These are phyloP conservation scores for Perccottus glenii DNA, from an alignment of 2,113 vertebrate species.

Conservation along the genomic window DNA sequence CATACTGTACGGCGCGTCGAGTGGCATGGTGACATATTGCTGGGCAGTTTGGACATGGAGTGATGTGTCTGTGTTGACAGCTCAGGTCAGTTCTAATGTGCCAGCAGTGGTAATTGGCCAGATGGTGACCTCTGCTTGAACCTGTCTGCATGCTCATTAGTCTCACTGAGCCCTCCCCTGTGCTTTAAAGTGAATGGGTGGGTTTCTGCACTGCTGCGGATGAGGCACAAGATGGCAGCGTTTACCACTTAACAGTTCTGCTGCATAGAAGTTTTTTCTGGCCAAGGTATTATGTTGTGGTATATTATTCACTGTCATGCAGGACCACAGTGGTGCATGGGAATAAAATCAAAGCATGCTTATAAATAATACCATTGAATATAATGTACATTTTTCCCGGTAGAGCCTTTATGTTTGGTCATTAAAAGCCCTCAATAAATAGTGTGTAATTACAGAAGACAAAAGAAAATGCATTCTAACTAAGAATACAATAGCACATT, in stretches of 20 bases:
- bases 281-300: too few relatives aligned
- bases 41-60: constrained; percentile 76
- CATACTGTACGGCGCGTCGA: constrained; percentile 69
- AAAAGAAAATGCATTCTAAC: too few relatives aligned
- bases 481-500: too few relatives aligned
- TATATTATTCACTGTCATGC: too few relatives aligned
- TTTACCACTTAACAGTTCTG: constrained; percentile 69
- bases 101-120: constrained; percentile 89
- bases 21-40: constrained; percentile 78
- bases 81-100: constrained; percentile 85
- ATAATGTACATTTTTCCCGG: too few relatives aligned
- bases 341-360: too few relatives aligned
- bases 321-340: neutral
- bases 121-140: constrained; percentile 92
- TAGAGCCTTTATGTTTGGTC: too few relatives aligned
- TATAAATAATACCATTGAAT: too few relatives aligned
- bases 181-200: constrained; percentile 31
- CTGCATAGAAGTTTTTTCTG: too few relatives aligned
- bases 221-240: constrained; percentile 81
- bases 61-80: constrained; percentile 86
- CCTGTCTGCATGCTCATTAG: constrained; percentile 86
- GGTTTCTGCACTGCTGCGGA: neutral
- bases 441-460: too few relatives aligned
- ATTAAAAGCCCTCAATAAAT: too few relatives aligned
- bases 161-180: constrained; percentile 68